phyloP scores from a whole-genome alignment of 2,113 vertebrate genomes.

The Apistogramma diplotaenia region DNA sequence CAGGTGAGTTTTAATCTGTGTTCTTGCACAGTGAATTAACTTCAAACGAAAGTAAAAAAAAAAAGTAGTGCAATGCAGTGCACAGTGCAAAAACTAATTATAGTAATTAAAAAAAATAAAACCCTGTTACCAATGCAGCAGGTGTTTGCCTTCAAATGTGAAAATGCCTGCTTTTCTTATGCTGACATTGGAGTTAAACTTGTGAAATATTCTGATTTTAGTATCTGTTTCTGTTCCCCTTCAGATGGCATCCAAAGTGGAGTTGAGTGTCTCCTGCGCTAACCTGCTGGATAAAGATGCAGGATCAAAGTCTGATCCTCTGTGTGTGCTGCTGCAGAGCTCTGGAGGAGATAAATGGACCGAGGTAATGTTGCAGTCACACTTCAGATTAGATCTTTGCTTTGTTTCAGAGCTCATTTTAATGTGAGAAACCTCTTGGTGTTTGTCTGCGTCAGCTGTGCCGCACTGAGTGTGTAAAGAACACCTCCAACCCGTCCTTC shows the following conservation, averaged over 20 bases:
- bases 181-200: neutral
- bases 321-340: conserved; percentile 87
- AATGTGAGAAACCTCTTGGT: neutral
- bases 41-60: too few species aligned
- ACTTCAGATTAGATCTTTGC: neutral
- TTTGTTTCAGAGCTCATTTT: neutral
- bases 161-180: neutral
- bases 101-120: too few species aligned
- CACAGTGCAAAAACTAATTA: too few species aligned
- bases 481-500: conserved; percentile 86
- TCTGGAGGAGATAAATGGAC: conserved; percentile 81
- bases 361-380: conserved; percentile 78
- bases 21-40: too few species aligned
- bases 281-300: too few species aligned
- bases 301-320: too few species aligned
- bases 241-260: conserved; percentile 88
- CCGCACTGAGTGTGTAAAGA: conserved; percentile 84
- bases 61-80: too few species aligned
- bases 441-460: conserved; percentile 71
- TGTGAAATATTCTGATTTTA: neutral
- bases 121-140: too few species aligned
- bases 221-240: neutral
- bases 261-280: conserved; percentile 85
- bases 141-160: neutral
- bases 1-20: too few species aligned